phyloP scores from a whole-genome alignment of 2,797 vertebrate genomes.

The Falco naumanni region DNA sequence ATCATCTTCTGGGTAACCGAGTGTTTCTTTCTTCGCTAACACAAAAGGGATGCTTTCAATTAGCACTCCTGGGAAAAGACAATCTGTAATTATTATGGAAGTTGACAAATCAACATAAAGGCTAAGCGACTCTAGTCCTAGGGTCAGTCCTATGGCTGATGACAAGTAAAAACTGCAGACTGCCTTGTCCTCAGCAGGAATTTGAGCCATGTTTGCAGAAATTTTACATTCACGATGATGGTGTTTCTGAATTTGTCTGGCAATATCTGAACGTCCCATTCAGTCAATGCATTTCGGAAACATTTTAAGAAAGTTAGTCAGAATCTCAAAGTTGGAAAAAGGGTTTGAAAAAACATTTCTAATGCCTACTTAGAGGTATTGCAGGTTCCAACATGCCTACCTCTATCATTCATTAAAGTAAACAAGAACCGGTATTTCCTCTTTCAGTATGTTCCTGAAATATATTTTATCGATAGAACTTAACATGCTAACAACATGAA shows the following conservation, averaged over 20 bases:
- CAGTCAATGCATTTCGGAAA: neutral
- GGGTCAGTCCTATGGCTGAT: neutral
- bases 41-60: conserved; percentile 12
- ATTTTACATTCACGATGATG: neutral
- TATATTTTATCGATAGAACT: neutral
- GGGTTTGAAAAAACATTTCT: neutral
- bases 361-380: neutral
- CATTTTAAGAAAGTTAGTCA: neutral
- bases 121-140: neutral
- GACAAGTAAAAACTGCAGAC: neutral
- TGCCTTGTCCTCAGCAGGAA: neutral
- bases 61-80: neutral
- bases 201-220: neutral
- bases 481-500: neutral
- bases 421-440: neutral
- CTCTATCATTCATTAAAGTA: neutral
- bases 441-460: neutral
- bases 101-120: neutral
- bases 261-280: neutral
- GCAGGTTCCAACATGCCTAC: neutral
- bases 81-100: neutral
- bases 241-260: neutral
- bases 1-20: neutral
- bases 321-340: neutral
- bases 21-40: neutral